Conservation (phyloP, 2,888 invertebrate genomes). For the Cynaeus angustus region DNA sequence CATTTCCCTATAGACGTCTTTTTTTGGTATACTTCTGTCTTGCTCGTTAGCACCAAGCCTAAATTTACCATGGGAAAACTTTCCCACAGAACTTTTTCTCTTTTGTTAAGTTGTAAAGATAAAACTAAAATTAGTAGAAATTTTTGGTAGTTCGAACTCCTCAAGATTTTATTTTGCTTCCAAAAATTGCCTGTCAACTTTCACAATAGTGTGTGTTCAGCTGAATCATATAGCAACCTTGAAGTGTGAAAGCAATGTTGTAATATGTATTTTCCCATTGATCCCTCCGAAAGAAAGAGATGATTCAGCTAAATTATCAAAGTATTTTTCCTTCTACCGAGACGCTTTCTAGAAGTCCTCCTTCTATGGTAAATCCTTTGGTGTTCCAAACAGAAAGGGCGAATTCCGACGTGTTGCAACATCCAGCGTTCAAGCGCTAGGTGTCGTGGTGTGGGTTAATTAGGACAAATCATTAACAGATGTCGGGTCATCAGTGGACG, state of each 20-base stretch:
- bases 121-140: not conserved
- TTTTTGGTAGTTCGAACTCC: not conserved
- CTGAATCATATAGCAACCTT: constrained; percentile 9
- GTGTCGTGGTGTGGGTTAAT: constrained; percentile 68
- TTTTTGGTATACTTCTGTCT: not conserved
- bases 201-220: not conserved
- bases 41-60: not conserved
- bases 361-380: not conserved
- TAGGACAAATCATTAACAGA: constrained; percentile 73
- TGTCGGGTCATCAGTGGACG: constrained; percentile 68
- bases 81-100: too few species aligned
- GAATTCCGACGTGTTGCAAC: constrained; percentile 17
- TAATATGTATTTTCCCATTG: constrained; percentile 1
- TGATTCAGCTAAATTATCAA: not conserved
- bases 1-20: not conserved
- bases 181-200: not conserved
- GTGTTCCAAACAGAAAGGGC: not conserved
- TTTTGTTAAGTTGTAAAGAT: too few species aligned
- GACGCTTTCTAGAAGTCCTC: too few species aligned
- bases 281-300: not conserved
- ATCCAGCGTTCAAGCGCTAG: constrained; percentile 34
- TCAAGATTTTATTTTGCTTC: not conserved
- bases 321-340: too few species aligned
- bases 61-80: too few species aligned
- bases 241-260: constrained; percentile 8